Evolutionary conservation across 1,140 invertebrate genomes (phyloP), one percentile per base, ranked within the genome.

Genomic region (Sipha flava): DNA sequence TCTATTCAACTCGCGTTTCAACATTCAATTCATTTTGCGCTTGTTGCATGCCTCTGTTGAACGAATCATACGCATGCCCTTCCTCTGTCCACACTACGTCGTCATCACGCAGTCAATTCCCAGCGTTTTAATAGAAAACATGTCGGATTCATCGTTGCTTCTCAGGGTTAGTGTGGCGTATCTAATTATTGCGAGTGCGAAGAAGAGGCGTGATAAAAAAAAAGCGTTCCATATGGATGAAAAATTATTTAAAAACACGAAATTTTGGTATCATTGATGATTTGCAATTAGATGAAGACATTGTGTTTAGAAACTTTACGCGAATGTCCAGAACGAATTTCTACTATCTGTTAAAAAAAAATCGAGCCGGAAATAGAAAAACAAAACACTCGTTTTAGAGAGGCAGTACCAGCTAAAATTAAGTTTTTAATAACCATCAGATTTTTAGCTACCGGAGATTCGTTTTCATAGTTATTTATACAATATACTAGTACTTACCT

Each of bases 321-420:
- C 18, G 47, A 3, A 49, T 49, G 47, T 49, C 47, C 18, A 57
- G 80, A 31, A 84, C 83, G 80, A 85, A 81, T 62, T 79, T n/a
- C n/a, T n/a, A n/a, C n/a, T n/a, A n/a, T n/a, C n/a, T n/a, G n/a
- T n/a, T n/a, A n/a, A 52, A 40, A 79, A 86, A 34, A n/a, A 59
- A 57, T 79, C 21, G 23, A 29, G 9, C 54, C 75, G 14, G n/a
- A 29, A 26, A 79, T 79, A 18, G 49, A 79, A 54, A 79, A 79
- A 79, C 43, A 62, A 34, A 40, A 79, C 26, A 79, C 75, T n/a
- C 10, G 18, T 43, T 59, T 79, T 26, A 29, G 75, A 34, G 21
- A 34, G 12, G 52, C 75, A 23, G 14, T 79, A 18, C 75, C 75
- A 52, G 52, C 75, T 34, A 37, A 26, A 43, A n/a, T 31, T 23